Base-by-base conservation (phyloP, 2,888 invertebrate genomes). In the Theristus sp. region DNA sequence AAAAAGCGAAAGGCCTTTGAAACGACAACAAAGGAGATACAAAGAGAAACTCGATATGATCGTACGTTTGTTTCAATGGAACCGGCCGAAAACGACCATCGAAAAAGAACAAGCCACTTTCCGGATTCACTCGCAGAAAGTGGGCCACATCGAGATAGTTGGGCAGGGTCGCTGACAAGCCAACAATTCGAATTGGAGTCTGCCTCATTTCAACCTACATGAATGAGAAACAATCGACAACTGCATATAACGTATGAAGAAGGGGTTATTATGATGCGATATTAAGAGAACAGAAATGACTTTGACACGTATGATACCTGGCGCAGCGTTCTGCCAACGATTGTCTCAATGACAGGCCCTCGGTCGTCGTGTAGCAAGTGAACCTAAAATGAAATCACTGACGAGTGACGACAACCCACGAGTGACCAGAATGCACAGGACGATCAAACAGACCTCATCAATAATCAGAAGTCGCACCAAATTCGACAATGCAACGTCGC, bases 91-190 rank as follows among this genome's bases (percentile, higher is more conserved):
- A 93, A 3, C 91, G 82, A 1, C 86, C 84, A 83, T 75, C 72
- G 67, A 80, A 80, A 71, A 76, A 79, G 72, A 79, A 80, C 17
- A 80, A 70, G 1, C 80, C 79, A n/a, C 70, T 71, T 73, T 85
- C 82, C 0, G 89, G 87, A 77, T 94, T 94, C 0, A 99, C 98
- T 24, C 88, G 80, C 20, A 99, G 79, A 75, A 99, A 99, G 66
- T 82, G 79, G 1, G 96, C 91, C 29, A 98, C 94, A 77, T 99
- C 96, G 2, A 89, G 76, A 74, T 98, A 99, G 76, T 98, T 98
- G 1, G 98, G 98, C 64, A 99, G 77, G 0, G 98, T 98, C 17
- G 98, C 98, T 0, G 96, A 93, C 49, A 96, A 76, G 0, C 94
- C 96, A 1, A 99, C 87, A 64, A 99, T 94, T 57, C 98, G 81